Evolutionary conservation across 1,140 invertebrate genomes (phyloP), one percentile per base, ranked within the genome.

Genomic region (Sesamia nonagrioides): DNA sequence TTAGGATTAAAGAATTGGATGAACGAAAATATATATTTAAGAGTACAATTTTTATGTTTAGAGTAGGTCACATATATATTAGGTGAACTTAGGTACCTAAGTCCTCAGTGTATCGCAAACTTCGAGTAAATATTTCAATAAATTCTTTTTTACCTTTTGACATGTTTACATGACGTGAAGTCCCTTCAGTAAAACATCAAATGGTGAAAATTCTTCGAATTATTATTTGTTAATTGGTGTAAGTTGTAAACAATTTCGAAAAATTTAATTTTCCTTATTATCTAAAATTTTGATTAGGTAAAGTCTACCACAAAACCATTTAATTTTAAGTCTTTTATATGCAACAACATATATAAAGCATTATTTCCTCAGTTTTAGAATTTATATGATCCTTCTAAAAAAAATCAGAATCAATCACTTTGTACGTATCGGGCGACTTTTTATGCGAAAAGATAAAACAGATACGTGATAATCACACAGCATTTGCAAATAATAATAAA

Each of bases 401-500:
- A 61, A 61, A 0, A n/a, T 61, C 33, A 3, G 37, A 61, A 37
- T 61, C 15, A 61, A 61, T 35, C 58, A 37, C 58, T 37, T 6
- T 17, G 48, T 27, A 21, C 9, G 18, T n/a, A 37, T 60, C 54
- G 13, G 3, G 15, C 58, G 18, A 60, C 6, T 9, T 8, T 45
- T 68, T 52, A 17, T 48, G 18, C 48, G 27, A 52, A 18, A 21
- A 68, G 11, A 68, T 68, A 48, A 69, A 50, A 50, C 66, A 13
- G 33, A 63, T 63, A 63, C 61, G 37, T 33, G 45, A 69, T 69
- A 35, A 52, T 52, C 42, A 15, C 17, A 35, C 7, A 13, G n/a
- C 45, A 35, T 1, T 50, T 35, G 15, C 21, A 52, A 69, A n/a
- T 52, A 52, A 52, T 52, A 69, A 69, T 52, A 17, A 69, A 69